Evolutionary conservation across 1,140 invertebrate genomes (phyloP), one percentile per base, ranked within the genome.

Genomic region (Heliconius melpomene): DNA sequence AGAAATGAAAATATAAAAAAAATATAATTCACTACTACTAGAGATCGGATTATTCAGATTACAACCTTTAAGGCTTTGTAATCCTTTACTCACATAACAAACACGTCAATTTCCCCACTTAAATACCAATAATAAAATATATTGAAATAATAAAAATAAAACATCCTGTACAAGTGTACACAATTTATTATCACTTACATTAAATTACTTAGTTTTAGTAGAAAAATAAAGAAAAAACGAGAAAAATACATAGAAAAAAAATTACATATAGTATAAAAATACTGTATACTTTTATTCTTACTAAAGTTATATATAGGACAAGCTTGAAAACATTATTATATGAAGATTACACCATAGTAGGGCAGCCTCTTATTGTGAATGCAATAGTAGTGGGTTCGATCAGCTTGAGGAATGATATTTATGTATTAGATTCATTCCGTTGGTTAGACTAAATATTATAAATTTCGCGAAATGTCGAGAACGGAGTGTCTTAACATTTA

Each of bases 251-350:
- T 80, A 80, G 80, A 86, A 90, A 91, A 87, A 91, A 91, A 87
- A 85, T 83, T 85, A 77, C 16, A 52, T 52, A 86, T 91, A 92
- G 89, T 94, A 94, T 85, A 93, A 94, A 94, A 94, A 94, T 94
- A 94, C 91, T 92, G 89, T 75, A 54, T 66, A 32, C 60, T 52
- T 73, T 77, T 38, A 72, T 77, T 79, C 78, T 78, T 77, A 82
- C 46, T 52, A 54, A 74, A 66, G 71, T 54, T 46, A 71, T 74
- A 70, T 26, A 72, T 78, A 82, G 80, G 83, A 82, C 77, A 82
- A 83, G 74, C 74, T 50, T 78, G 82, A 74, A 80, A 78, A 78
- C 78, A 54, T 75, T 82, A 72, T 52, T 52, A 52, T 7, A 20
- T 23, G n/a, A 57, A 60, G 40, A 46, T 46, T 46, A 46, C 40